These are phyloP conservation scores for Zaprionus obscuricornis DNA, from an alignment of 2,888 invertebrate species.

Conservation along the genomic window DNA sequence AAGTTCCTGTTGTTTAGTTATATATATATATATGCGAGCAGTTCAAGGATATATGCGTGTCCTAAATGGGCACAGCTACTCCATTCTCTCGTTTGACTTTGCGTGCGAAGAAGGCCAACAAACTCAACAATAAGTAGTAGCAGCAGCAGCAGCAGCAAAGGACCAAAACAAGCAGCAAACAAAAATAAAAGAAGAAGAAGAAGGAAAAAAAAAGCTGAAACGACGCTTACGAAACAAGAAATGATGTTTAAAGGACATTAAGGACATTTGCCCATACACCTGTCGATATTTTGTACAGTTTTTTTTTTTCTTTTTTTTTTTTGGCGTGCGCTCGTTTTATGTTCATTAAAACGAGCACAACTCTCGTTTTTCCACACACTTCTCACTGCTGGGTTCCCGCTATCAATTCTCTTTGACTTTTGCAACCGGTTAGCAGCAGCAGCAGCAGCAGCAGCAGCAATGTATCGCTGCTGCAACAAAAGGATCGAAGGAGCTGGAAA, in stretches of 20 bases:
- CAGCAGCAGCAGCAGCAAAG: slow-evolving; percentile 19
- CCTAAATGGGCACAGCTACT: slow-evolving; percentile 37
- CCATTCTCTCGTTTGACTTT: slow-evolving; percentile 50
- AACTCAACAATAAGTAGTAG: slow-evolving; percentile 18
- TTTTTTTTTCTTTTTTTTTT: too few species aligned
- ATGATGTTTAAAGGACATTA: slow-evolving; percentile 72
- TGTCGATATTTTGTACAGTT: slow-evolving; percentile 76
- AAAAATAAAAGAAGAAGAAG: too few species aligned
- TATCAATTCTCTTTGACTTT: background rate
- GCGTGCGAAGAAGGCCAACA: slow-evolving; percentile 72
- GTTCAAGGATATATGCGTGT: slow-evolving; percentile 73
- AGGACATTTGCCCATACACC: slow-evolving; percentile 70
- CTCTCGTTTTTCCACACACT: background rate
- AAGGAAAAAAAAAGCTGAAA: slow-evolving; percentile 28
- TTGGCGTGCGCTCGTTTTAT: slow-evolving; percentile 61
- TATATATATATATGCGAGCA: too few species aligned
- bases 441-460: too few species aligned
- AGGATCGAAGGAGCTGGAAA: slow-evolving; percentile 56
- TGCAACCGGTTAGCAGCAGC: slow-evolving; percentile 57
- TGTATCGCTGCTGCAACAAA: slow-evolving; percentile 35
- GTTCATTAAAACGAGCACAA: slow-evolving; percentile 42
- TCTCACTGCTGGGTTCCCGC: background rate
- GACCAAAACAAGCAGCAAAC: slow-evolving; percentile 12
- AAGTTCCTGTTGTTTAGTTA: slow-evolving; percentile 20
- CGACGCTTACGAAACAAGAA: slow-evolving; percentile 48